These are phyloP conservation scores for Magallana gigas DNA, from an alignment of 1,140 invertebrate genomes.

Conservation along the genomic window DNA sequence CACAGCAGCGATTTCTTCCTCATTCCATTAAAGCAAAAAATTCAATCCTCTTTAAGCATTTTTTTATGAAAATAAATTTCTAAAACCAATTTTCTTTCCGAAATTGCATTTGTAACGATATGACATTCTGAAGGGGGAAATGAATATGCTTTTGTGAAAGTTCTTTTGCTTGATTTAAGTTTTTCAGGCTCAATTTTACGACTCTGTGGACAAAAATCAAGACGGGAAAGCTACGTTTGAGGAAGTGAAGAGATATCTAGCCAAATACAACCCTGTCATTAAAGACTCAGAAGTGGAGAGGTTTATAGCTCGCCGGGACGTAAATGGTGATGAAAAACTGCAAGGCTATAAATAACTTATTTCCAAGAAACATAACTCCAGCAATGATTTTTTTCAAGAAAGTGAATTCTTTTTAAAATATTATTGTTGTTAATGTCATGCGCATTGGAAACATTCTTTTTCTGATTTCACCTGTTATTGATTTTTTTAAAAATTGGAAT, in stretches of 20 bases:
- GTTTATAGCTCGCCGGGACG: slow-evolving; percentile 68
- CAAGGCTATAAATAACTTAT: background rate
- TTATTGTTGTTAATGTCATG: too few relatives aligned
- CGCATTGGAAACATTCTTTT: too few relatives aligned
- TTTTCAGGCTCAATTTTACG: slow-evolving; percentile 65
- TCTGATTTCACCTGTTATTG: too few relatives aligned
- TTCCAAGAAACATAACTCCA: background rate
- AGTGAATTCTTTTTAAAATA: too few relatives aligned
- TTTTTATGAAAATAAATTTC: too few relatives aligned
- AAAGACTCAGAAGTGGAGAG: slow-evolving; percentile 56
- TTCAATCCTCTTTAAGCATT: too few relatives aligned
- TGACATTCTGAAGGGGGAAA: background rate
- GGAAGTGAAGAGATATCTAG: slow-evolving; percentile 63
- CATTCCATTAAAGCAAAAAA: too few relatives aligned
- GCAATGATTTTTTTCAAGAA: background rate
- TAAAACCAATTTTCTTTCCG: too few relatives aligned
- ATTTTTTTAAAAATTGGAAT: too few relatives aligned
- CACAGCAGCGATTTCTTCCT: too few relatives aligned
- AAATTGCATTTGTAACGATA: too few relatives aligned
- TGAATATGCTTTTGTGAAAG: background rate
- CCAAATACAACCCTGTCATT: slow-evolving; percentile 65
- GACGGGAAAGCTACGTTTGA: slow-evolving; percentile 66
- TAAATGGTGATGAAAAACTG: background rate
- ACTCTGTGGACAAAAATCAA: slow-evolving; percentile 64
- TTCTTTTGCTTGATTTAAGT: slow-evolving; percentile 51